Percentiles rank a stretch among this genome's conserved stretches.
Evolutionary conservation across 2,888 invertebrate species (phyloP).

Genomic region (Pyrrhosoma nymphula): DNA sequence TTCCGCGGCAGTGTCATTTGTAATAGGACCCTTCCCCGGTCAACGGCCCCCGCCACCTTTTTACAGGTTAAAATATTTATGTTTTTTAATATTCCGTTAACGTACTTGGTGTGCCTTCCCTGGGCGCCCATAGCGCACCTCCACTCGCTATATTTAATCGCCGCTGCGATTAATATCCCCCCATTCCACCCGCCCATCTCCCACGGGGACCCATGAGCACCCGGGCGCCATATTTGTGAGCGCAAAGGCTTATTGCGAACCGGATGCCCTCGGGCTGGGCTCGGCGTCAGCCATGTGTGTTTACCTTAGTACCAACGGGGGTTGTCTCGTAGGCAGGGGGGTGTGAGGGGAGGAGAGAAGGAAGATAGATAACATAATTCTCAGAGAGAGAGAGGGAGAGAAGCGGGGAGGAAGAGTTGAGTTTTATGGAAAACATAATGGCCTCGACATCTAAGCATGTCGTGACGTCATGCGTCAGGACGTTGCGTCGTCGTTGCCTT

Average conservation of each 20-base stretch:
- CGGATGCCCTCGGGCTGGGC: conserved; percentile 40
- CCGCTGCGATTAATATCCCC: conserved; percentile 40
- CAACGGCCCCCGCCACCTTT: neutral
- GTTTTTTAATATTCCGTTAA: neutral
- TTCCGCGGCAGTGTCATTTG: neutral
- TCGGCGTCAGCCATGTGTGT: neutral
- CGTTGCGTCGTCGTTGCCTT: conserved; percentile 13
- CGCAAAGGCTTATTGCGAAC: conserved; percentile 42
- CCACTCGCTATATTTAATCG: conserved; percentile 44
- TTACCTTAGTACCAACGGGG: conserved; percentile 41
- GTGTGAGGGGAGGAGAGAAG: neutral
- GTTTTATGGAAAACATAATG: neutral
- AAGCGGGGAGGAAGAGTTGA: neutral
- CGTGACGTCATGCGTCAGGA: conserved; percentile 38
- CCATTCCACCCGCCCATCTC: neutral
- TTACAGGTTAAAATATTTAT: neutral
- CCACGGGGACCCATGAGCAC: neutral
- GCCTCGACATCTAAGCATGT: neutral
- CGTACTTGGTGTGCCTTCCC: neutral
- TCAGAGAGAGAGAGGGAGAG: neutral
- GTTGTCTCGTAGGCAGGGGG: no score
- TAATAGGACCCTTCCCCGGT: neutral
- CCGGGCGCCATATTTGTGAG: conserved; percentile 41
- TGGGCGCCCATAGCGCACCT: neutral
- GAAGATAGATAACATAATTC: neutral